Conservation (phyloP, 64 coral and sea anemone genomes). For the Porites australiensis region DNA sequence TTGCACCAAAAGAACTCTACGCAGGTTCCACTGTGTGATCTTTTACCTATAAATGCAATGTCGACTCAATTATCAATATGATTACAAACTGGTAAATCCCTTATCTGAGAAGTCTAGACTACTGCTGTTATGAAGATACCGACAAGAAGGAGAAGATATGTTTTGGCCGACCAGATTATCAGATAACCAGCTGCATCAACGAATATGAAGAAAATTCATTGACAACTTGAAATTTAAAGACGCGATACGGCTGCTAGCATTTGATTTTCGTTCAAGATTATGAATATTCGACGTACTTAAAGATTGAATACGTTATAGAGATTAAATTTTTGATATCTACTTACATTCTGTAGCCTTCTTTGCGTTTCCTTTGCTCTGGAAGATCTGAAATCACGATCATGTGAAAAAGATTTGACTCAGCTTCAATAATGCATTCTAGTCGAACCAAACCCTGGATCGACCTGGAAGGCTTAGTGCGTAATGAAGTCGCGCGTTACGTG, state of each 20-base stretch:
- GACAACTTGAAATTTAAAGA: conserved; percentile 5
- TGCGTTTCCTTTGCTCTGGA: conserved; percentile 47
- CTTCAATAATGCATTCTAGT: neutral
- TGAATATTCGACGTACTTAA: neutral
- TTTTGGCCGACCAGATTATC: neutral
- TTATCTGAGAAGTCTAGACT: too few relatives aligned
- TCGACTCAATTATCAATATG: too few relatives aligned
- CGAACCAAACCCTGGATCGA: neutral
- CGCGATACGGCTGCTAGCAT: neutral
- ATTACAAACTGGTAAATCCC: too few relatives aligned
- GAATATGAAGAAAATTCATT: neutral
- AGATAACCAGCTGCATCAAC: neutral
- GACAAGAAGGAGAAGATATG: too few relatives aligned
- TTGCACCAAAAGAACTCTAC: neutral
- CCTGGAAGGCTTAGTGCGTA: neutral
- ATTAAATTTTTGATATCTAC: neutral
- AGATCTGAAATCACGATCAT: neutral
- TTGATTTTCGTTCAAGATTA: conserved; percentile 24
- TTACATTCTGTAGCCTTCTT: conserved; percentile 50
- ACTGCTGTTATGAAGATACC: too few relatives aligned
- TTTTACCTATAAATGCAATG: neutral
- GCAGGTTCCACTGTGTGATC: neutral
- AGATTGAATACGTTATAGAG: neutral
- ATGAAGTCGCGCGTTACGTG: neutral
- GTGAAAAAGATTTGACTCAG: neutral